These are phyloP conservation scores for Mustelus asterias DNA, from an alignment of 2,113 vertebrate species.

Conservation along the genomic window DNA sequence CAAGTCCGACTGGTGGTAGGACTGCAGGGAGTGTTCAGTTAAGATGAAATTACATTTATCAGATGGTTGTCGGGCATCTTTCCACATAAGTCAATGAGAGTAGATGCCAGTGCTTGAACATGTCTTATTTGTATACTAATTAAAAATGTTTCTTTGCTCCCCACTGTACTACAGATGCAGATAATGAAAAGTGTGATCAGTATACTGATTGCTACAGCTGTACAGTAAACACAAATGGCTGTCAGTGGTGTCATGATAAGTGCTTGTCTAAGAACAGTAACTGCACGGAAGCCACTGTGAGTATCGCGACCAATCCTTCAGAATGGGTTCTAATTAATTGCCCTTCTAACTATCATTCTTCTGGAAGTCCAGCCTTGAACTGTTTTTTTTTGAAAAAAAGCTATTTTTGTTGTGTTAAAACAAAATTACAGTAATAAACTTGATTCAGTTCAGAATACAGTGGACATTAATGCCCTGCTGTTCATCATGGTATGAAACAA, in stretches of 20 bases:
- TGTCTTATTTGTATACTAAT: background rate
- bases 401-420: background rate
- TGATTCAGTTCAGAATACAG: background rate
- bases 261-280: slow-evolving; percentile 75
- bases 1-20: background rate
- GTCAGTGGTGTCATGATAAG: slow-evolving; percentile 83
- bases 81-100: background rate
- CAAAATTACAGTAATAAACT: background rate
- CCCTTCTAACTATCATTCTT: background rate
- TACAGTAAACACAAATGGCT: slow-evolving; percentile 86
- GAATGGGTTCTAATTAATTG: background rate
- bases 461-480: background rate
- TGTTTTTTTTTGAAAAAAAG: background rate
- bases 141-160: background rate
- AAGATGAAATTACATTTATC: background rate
- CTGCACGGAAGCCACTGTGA: slow-evolving; percentile 79
- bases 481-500: background rate
- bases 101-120: background rate
- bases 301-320: background rate
- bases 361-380: background rate
- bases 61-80: background rate
- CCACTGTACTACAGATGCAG: slow-evolving; percentile 58
- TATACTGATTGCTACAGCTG: slow-evolving; percentile 97
- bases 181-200: slow-evolving; percentile 83
- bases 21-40: too few relatives aligned